Evolutionary conservation across 53 echinoderm and acorn worm species (phyloP).

Genomic region (Paracentrotus lividus): DNA sequence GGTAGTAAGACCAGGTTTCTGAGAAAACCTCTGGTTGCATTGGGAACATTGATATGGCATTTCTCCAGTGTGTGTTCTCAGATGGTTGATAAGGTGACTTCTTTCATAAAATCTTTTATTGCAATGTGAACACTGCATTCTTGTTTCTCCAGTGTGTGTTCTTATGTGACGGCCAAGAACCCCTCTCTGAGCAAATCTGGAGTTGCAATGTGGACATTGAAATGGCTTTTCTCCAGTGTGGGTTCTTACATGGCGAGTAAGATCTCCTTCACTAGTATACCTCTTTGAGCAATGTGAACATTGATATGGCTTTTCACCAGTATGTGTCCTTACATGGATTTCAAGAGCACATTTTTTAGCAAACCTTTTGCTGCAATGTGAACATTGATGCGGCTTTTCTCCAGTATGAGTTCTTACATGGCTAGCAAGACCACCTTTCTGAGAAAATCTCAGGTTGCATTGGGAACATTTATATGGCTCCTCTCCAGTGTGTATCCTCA

Average conservation of each 20-base stretch:
- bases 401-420: not conserved
- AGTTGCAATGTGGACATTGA: not conserved
- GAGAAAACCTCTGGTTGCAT: not conserved
- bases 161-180: not conserved
- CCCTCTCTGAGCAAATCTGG: not conserved
- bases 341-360: not conserved
- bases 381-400: slow-evolving; percentile 7
- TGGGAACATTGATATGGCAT: not conserved
- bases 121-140: not conserved
- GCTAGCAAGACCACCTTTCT: not conserved
- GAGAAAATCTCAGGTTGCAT: not conserved
- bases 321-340: not conserved
- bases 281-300: not conserved
- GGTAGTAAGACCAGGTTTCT: not conserved
- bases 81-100: not conserved
- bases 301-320: not conserved
- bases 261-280: not conserved
- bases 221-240: not conserved
- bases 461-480: not conserved
- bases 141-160: not conserved
- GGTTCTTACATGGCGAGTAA: not conserved
- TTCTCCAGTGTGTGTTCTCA: not conserved
- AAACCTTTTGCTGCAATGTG: not conserved
- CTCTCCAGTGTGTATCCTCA: not conserved
- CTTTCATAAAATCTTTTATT: not conserved